phyloP scores from a whole-genome alignment of 2,888 invertebrate genomes.

The Drosophila picticornis region DNA sequence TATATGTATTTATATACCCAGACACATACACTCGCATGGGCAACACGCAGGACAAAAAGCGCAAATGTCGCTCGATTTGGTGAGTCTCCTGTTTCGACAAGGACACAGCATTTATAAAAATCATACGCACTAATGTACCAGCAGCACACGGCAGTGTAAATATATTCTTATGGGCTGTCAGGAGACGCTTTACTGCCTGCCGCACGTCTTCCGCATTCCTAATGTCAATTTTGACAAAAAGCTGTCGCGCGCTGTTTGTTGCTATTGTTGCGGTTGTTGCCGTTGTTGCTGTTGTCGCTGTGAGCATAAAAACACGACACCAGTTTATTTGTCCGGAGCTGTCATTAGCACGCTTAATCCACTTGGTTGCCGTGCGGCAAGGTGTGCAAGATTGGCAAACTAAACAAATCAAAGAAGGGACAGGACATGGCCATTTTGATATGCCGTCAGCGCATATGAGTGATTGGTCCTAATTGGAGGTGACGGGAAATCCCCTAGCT shows the following conservation, averaged over 20 bases:
- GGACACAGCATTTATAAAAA: slow-evolving; percentile 78
- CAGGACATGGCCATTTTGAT: slow-evolving; percentile 52
- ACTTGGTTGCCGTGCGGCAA: slow-evolving; percentile 60
- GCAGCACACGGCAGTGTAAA: slow-evolving; percentile 68
- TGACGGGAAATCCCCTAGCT: slow-evolving; percentile 31
- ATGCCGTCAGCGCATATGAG: slow-evolving; percentile 30
- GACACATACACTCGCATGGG: slow-evolving; percentile 16
- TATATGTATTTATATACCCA: slow-evolving; percentile 10
- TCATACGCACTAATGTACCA: slow-evolving; percentile 78
- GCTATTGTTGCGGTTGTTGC: slow-evolving; percentile 11
- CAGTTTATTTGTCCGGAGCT: slow-evolving; percentile 51
- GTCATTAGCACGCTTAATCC: slow-evolving; percentile 78
- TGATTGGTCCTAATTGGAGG: slow-evolving; percentile 58
- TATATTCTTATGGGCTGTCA: slow-evolving; percentile 74
- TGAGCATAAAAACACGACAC: slow-evolving; percentile 57
- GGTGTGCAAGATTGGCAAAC: slow-evolving; percentile 63
- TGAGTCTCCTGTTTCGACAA: slow-evolving; percentile 72
- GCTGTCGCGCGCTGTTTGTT: slow-evolving; percentile 54
- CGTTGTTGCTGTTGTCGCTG: slow-evolving; percentile 19
- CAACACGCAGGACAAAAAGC: slow-evolving; percentile 51
- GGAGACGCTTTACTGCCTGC: slow-evolving; percentile 32
- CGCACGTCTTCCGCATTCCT: slow-evolving; percentile 62
- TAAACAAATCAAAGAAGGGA: slow-evolving; percentile 69
- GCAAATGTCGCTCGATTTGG: slow-evolving; percentile 66
- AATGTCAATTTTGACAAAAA: slow-evolving; percentile 78